phyloP scores from a whole-genome alignment of 2,888 invertebrate genomes.

The Abrostola tripartita region DNA sequence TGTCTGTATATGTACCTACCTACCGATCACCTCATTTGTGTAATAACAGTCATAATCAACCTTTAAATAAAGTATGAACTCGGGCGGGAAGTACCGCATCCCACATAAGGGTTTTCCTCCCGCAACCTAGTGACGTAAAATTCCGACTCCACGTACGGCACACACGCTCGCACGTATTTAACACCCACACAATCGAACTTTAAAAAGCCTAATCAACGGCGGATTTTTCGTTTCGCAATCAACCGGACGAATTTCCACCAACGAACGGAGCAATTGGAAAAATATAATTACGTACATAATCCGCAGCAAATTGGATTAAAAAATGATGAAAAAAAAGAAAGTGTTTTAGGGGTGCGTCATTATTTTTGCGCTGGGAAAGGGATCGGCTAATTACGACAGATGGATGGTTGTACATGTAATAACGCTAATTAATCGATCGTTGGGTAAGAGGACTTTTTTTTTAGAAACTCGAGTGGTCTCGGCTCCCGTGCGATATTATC shows the following conservation, averaged over 20 bases:
- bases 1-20: too few relatives aligned
- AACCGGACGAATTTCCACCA: conserved; percentile 80
- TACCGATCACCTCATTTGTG: too few relatives aligned
- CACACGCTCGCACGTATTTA: conserved; percentile 29
- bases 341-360: conserved; percentile 87
- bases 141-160: conserved; percentile 12
- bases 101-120: conserved; percentile 15
- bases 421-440: conserved; percentile 87
- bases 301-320: conserved; percentile 89
- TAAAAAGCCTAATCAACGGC: conserved; percentile 84
- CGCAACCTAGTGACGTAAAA: conserved; percentile 43
- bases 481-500: conserved; percentile 50
- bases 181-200: conserved; percentile 66
- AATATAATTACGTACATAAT: conserved; percentile 89
- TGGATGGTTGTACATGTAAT: conserved; percentile 86
- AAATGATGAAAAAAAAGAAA: conserved; percentile 85
- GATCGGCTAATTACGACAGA: conserved; percentile 87
- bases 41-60: too few relatives aligned
- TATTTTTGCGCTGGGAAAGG: conserved; percentile 85
- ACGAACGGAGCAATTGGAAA: conserved; percentile 84
- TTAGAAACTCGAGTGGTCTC: conserved; percentile 60
- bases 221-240: conserved; percentile 83
- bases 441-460: conserved; percentile 71
- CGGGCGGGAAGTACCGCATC: conserved; percentile 22
- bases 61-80: not conserved